Base-by-base conservation (phyloP, 2,113 vertebrate species). In the Dicerorhinus sumatrensis region DNA sequence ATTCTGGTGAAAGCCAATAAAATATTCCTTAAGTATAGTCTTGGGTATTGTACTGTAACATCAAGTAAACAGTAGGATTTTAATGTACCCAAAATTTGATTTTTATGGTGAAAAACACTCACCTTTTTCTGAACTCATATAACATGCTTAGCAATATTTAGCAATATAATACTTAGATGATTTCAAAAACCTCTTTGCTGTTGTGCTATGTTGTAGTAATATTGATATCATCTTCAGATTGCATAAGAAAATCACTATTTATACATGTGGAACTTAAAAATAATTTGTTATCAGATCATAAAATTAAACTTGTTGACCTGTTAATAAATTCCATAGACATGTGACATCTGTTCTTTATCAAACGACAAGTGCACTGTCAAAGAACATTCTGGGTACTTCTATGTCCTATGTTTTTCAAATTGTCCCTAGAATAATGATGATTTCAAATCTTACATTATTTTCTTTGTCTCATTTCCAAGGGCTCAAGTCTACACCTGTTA, bases 121-220 rank as follows among this genome's bases (percentile, higher is more conserved):
- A 79, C 8, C 12, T 65, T 63, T 73, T 80, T 72, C 31, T 54
- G 3, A 88, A 70, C 6, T n/a, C 6, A 42, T 62, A 21, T 46
- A 48, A 85, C 7, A 85, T 60, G 9, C 21, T 91, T 14, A 89
- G 18, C 3, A 92, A 63, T 18, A 84, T 51, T 73, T 79, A 83
- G 10, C 8, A 20, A 87, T 84, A 70, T 48, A 3, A 77, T n/a
- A 76, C 13, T 81, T 72, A 70, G 33, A 42, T 80, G 9, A 95
- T 95, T 96, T 82, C 36, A 94, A 87, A 18, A 95, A 94, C 1
- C 5, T 27, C 8, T 46, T 82, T 94, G 31, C 29, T 89, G 17
- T 62, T 81, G 11, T 80, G 29, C 42, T 65, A 69, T 58, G 9
- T 48, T 84, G 1, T 72, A 60, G 8, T 42, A 92, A 60, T 58